Percentiles rank a stretch among this genome's conserved stretches.
phyloP scores from a whole-genome alignment of 2,113 vertebrate species.

The Echinops telfairi region DNA sequence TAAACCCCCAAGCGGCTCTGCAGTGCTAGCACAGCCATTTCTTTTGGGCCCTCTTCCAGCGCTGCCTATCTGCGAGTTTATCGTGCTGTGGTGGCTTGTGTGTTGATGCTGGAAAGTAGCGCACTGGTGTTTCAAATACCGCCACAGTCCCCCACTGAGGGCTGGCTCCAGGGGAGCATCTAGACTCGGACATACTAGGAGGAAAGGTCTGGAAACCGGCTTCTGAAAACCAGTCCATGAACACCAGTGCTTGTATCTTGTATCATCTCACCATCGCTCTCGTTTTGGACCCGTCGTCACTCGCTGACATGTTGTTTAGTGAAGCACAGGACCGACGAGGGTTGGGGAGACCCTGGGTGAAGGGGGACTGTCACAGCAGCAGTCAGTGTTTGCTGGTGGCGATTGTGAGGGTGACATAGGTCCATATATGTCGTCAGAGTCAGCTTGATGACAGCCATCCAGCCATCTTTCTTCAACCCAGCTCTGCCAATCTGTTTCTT shows the following conservation, averaged over 20 bases:
- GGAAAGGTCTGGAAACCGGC: not conserved
- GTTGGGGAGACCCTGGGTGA: not conserved
- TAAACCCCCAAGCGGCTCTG: not conserved
- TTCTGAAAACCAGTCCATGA: not conserved
- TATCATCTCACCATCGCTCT: not conserved
- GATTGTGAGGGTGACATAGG: not conserved
- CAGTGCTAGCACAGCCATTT: rapidly evolving
- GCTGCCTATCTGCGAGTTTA: not conserved
- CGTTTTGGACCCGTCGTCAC: not conserved
- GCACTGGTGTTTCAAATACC: not conserved
- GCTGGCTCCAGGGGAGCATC: not conserved
- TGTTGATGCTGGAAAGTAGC: not conserved
- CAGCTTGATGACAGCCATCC: not conserved
- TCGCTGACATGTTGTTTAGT: not conserved
- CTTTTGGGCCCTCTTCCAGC: not conserved
- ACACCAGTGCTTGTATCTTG: not conserved
- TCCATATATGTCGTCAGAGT: not conserved
- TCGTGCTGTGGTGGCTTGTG: not conserved
- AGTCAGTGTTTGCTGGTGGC: not conserved
- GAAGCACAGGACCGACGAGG: not conserved
- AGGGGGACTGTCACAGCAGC: not conserved
- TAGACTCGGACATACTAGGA: not conserved
- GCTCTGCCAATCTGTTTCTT: not conserved
- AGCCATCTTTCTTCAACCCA: not conserved
- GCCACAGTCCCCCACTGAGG: not conserved